These are phyloP conservation scores for Oreochromis spilurus DNA, from an alignment of 2,113 vertebrate species.

Conservation along the genomic window DNA sequence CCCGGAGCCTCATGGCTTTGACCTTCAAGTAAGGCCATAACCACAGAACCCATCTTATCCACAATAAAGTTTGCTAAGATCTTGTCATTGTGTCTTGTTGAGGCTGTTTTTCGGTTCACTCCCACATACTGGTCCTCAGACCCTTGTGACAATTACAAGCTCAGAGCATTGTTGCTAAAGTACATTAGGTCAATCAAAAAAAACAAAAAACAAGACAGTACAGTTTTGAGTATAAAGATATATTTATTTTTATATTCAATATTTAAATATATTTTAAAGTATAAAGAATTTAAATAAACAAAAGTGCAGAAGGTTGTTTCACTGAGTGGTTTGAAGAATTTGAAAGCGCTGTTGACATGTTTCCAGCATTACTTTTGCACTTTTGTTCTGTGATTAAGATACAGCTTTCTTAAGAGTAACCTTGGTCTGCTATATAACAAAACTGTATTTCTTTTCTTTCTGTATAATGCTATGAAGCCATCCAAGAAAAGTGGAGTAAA, in stretches of 20 bases:
- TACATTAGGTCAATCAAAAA: not conserved
- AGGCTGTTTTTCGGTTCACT: no score
- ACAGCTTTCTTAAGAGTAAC: not conserved
- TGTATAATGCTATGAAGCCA: not conserved
- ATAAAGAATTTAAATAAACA: not conserved
- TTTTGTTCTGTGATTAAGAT: not conserved
- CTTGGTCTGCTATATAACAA: not conserved
- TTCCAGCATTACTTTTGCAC: not conserved
- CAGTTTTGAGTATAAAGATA: not conserved
- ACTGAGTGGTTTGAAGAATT: not conserved
- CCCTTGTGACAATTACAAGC: not conserved
- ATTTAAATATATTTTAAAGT: not conserved
- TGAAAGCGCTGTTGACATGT: not conserved
- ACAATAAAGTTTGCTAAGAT: not conserved
- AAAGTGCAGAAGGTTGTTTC: not conserved
- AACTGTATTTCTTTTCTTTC: not conserved
- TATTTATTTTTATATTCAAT: no score
- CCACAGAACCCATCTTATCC: not conserved
- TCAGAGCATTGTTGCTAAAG: not conserved
- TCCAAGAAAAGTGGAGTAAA: constrained; percentile 2
- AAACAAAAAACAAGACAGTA: not conserved
- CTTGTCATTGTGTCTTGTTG: no score
- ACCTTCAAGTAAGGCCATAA: not conserved
- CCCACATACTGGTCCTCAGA: not conserved
- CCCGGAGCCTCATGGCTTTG: not conserved